A percentile compares a stretch with the other conserved stretches of the same genome.
Conservation (phyloP, 2,113 vertebrate species). For the Cyanocitta stelleri region DNA sequence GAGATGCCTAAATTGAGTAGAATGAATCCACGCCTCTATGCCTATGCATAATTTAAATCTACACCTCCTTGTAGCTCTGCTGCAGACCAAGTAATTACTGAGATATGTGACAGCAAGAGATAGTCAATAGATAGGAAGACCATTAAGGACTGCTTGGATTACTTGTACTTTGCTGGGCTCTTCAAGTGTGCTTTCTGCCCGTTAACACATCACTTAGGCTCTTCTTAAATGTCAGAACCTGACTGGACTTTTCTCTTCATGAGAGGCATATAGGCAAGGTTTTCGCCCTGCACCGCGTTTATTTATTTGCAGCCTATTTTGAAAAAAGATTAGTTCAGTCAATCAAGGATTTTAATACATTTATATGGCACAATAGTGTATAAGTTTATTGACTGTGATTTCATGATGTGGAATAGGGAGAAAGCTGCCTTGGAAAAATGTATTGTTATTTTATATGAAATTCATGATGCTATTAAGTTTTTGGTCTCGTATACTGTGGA, state of each 20-base stretch:
- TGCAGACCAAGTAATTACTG: background rate
- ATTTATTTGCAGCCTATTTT: slow-evolving; percentile 21
- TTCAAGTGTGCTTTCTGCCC: background rate
- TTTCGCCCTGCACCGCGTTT: background rate
- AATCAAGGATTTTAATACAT: slow-evolving; percentile 45
- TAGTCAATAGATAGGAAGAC: slow-evolving; percentile 27
- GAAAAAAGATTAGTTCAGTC: slow-evolving; percentile 21
- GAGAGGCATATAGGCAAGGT: background rate
- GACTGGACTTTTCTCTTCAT: background rate
- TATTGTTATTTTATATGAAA: slow-evolving; percentile 73
- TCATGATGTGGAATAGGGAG: slow-evolving; percentile 1
- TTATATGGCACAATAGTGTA: slow-evolving; percentile 26
- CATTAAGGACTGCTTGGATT: slow-evolving; percentile 32
- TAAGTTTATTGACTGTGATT: slow-evolving; percentile 53
- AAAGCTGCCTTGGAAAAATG: slow-evolving; percentile 59
- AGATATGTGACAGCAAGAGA: slow-evolving; percentile 8
- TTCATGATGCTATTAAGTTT: slow-evolving; percentile 72
- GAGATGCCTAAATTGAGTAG: background rate
- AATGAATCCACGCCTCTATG: background rate
- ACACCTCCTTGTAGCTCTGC: background rate
- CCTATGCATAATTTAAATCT: slow-evolving; percentile 29
- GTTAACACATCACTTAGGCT: background rate
- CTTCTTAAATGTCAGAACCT: slow-evolving; percentile 6
- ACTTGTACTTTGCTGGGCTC: background rate
- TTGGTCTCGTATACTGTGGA: slow-evolving; percentile 53